Conservation (phyloP, 2,113 vertebrate species). For the Caloenas nicobarica region DNA sequence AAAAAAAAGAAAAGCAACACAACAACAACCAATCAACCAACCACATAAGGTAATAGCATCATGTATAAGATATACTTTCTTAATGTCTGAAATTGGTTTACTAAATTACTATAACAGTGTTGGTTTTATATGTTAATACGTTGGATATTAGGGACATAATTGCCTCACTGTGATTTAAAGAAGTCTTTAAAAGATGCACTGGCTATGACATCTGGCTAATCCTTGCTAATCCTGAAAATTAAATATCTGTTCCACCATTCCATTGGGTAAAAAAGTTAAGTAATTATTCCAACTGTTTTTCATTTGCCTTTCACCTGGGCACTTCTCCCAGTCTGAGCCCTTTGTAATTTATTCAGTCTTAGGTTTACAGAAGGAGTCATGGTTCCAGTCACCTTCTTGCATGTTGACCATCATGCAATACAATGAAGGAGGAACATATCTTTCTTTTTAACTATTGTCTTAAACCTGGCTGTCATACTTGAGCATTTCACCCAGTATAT, state of each 20-base stretch:
- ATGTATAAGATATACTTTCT: background rate
- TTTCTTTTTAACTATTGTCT: background rate
- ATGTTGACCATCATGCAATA: accelerated
- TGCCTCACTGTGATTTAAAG: background rate
- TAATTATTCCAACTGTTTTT: background rate
- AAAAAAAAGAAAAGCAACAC: too few relatives aligned
- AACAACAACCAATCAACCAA: background rate
- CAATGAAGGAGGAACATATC: background rate
- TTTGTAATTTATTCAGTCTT: background rate
- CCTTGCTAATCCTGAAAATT: background rate
- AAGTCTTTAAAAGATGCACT: background rate
- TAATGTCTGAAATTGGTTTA: background rate
- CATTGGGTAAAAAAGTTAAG: background rate
- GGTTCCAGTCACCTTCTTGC: background rate
- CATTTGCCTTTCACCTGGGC: background rate
- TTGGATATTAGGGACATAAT: background rate
- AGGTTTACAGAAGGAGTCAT: background rate
- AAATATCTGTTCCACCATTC: background rate
- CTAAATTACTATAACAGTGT: background rate
- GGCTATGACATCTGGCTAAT: background rate
- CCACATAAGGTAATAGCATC: background rate
- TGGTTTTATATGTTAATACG: background rate
- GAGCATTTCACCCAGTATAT: background rate
- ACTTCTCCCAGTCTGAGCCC: background rate
- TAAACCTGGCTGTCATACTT: background rate